phyloP scores from a whole-genome alignment of 2,797 vertebrate species.

The Aphelocoma californica region DNA sequence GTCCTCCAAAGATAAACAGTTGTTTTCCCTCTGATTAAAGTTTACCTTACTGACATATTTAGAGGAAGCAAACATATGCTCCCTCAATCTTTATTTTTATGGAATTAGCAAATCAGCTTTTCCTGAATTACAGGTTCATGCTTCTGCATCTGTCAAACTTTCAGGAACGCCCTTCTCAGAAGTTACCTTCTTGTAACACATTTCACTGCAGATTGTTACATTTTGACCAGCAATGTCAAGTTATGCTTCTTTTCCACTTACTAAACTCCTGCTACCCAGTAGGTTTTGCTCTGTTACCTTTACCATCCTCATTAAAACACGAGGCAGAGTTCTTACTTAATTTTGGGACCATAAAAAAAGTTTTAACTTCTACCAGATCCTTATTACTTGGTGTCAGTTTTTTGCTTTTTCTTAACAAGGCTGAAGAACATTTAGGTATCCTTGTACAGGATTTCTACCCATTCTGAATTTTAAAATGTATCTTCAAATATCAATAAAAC shows the following conservation, averaged over 20 bases:
- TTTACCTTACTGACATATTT: neutral
- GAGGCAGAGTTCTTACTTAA: neutral
- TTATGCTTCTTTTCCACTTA: neutral
- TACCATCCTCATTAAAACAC: neutral
- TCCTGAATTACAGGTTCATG: neutral
- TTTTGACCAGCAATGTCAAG: neutral
- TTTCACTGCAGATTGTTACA: neutral
- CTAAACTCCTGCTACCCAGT: neutral
- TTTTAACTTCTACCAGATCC: neutral
- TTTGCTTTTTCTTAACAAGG: neutral
- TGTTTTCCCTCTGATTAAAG: neutral
- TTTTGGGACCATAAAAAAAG: neutral
- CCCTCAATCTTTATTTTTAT: neutral
- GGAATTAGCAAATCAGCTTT: constrained; percentile 6
- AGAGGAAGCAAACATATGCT: constrained; percentile 30
- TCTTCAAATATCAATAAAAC: neutral
- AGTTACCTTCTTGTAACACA: neutral
- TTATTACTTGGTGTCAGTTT: neutral
- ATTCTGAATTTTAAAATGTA: neutral
- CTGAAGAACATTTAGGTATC: neutral
- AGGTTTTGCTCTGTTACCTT: neutral
- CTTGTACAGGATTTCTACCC: neutral
- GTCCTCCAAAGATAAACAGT: neutral
- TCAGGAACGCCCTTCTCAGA: neutral
- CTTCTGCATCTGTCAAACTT: neutral